Evolutionary conservation across 2,888 invertebrate genomes (phyloP).

Genomic region (Epistrophe eligans): DNA sequence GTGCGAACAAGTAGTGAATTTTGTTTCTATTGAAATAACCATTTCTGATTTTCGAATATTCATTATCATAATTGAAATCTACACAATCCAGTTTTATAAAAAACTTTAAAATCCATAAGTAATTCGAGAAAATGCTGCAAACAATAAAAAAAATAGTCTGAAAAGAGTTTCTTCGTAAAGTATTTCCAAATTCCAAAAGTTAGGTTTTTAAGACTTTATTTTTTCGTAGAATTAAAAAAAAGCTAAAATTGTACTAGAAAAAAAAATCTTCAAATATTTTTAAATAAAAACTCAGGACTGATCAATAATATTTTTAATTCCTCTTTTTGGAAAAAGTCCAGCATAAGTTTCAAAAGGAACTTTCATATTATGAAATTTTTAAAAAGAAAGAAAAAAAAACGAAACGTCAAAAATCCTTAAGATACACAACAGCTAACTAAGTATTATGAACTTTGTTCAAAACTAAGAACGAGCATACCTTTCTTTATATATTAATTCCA

Average conservation of each 20-base stretch:
- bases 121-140: too few relatives aligned
- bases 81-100: too few relatives aligned
- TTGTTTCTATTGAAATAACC: too few relatives aligned
- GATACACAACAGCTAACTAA: slow-evolving; percentile 16
- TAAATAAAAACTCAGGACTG: background rate
- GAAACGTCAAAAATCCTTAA: background rate
- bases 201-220: too few relatives aligned
- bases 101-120: too few relatives aligned
- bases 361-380: background rate
- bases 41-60: too few relatives aligned
- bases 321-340: background rate
- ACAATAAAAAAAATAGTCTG: too few relatives aligned
- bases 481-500: background rate
- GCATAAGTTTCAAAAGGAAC: background rate
- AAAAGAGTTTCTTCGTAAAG: too few relatives aligned
- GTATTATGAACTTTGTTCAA: background rate
- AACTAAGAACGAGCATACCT: slow-evolving; percentile 4
- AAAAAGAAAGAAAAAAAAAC: background rate
- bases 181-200: too few relatives aligned
- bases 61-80: too few relatives aligned
- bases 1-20: too few relatives aligned
- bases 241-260: background rate
- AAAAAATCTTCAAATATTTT: background rate
- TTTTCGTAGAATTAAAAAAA: background rate
- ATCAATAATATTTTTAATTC: background rate